These are phyloP conservation scores for Maconellicoccus hirsutus DNA, from an alignment of 1,140 invertebrate species.

Conservation along the genomic window DNA sequence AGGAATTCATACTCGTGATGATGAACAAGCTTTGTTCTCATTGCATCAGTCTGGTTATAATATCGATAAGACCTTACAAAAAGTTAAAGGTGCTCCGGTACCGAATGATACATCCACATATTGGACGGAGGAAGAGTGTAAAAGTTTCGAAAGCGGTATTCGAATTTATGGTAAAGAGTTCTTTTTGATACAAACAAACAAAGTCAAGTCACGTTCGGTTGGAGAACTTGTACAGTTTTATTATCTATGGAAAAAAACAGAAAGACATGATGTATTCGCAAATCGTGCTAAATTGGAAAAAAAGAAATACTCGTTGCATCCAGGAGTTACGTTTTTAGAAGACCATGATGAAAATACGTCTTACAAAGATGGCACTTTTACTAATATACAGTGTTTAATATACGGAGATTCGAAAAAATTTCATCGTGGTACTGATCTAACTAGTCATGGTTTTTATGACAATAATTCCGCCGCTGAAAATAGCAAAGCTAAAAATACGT, in stretches of 20 bases:
- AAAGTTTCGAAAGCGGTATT: conserved; percentile 90
- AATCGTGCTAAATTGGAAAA: conserved; percentile 72
- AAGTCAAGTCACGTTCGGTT: conserved; percentile 86
- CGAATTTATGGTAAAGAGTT: conserved; percentile 92
- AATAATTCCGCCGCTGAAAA: not conserved
- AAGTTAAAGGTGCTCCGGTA: conserved; percentile 62
- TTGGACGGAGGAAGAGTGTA: conserved; percentile 96
- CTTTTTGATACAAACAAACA: conserved; percentile 84
- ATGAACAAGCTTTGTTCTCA: conserved; percentile 86
- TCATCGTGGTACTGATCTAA: conserved; percentile 33
- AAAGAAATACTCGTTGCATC: conserved; percentile 76
- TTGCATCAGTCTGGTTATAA: conserved; percentile 90
- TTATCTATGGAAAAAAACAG: conserved; percentile 98
- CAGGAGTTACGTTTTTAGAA: conserved; percentile 48
- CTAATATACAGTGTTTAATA: conserved; percentile 48
- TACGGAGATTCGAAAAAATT: conserved; percentile 49
- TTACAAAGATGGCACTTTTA: conserved; percentile 40
- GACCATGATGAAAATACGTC: conserved; percentile 48
- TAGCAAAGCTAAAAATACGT: not conserved
- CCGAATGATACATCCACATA: conserved; percentile 56
- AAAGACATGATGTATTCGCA: conserved; percentile 82
- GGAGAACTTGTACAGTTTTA: conserved; percentile 96
- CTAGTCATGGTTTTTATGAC: conserved; percentile 27
- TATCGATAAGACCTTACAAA: conserved; percentile 77
- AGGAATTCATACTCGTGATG: conserved; percentile 75